phyloP scores from a whole-genome alignment of 2,797 vertebrate species.

The Hipposideros larvatus region DNA sequence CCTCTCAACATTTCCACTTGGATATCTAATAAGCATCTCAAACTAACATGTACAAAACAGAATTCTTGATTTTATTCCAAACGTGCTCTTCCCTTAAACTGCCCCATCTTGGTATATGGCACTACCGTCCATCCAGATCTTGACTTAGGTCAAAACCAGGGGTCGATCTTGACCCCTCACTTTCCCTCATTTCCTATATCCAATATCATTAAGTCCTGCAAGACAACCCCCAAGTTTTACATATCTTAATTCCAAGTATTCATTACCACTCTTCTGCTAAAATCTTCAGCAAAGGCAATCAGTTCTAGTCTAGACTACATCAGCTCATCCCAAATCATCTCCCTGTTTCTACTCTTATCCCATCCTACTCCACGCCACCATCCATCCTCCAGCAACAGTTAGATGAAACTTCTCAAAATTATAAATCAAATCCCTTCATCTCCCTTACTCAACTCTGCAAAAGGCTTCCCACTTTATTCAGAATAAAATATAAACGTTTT shows the following conservation, averaged over 20 bases:
- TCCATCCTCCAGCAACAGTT: neutral
- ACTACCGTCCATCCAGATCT: neutral
- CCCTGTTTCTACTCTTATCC: neutral
- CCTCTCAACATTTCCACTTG: no score
- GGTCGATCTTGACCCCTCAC: neutral
- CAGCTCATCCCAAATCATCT: neutral
- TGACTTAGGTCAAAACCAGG: neutral
- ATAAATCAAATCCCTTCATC: neutral
- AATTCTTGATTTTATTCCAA: neutral
- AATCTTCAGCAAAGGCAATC: neutral
- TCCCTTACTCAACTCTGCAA: neutral
- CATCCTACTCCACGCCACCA: neutral
- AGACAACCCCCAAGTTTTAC: neutral
- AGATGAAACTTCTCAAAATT: neutral
- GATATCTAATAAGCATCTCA: neutral
- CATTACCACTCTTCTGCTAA: neutral
- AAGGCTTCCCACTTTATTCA: neutral
- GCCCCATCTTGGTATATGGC: neutral
- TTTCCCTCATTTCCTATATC: neutral
- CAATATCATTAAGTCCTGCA: neutral
- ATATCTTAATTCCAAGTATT: neutral
- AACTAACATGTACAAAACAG: neutral
- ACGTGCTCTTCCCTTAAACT: neutral
- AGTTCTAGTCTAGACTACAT: neutral
- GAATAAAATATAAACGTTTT: neutral